A percentile compares a stretch with the other conserved stretches of the same genome.
phyloP scores from a whole-genome alignment of 2,888 invertebrate genomes.

The Sympetrum striolatum region DNA sequence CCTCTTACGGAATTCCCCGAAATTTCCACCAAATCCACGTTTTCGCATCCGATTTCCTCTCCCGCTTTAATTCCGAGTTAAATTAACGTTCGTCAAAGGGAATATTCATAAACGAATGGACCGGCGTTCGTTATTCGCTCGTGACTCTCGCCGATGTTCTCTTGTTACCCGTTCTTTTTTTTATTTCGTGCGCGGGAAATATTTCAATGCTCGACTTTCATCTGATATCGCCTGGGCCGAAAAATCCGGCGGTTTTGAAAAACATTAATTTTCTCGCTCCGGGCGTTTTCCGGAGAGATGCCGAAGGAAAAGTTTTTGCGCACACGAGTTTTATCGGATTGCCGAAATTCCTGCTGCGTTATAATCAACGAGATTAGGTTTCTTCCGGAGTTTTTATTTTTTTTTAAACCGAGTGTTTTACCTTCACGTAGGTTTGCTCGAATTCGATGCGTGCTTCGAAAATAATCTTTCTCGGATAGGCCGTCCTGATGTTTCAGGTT shows the following conservation, averaged over 20 bases:
- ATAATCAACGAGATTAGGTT: too few relatives aligned
- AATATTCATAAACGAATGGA: background rate
- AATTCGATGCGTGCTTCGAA: too few relatives aligned
- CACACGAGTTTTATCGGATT: too few relatives aligned
- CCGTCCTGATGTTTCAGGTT: too few relatives aligned
- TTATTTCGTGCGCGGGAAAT: background rate
- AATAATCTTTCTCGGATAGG: too few relatives aligned
- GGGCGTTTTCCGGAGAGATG: too few relatives aligned
- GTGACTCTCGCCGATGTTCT: background rate
- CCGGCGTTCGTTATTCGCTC: background rate
- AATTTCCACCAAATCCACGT: background rate
- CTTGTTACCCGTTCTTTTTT: background rate
- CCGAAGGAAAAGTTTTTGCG: too few relatives aligned
- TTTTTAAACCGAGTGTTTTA: too few relatives aligned
- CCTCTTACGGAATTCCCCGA: background rate
- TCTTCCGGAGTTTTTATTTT: too few relatives aligned
- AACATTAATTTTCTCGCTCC: background rate
- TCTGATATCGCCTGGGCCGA: background rate
- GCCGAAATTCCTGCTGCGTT: too few relatives aligned
- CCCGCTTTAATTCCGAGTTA: background rate
- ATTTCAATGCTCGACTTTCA: background rate
- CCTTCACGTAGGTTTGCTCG: too few relatives aligned
- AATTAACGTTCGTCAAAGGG: background rate
- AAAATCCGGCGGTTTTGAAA: background rate
- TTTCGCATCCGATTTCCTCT: background rate